Conservation (phyloP, 1,140 invertebrate species). For the Notospermus geniculatus region DNA sequence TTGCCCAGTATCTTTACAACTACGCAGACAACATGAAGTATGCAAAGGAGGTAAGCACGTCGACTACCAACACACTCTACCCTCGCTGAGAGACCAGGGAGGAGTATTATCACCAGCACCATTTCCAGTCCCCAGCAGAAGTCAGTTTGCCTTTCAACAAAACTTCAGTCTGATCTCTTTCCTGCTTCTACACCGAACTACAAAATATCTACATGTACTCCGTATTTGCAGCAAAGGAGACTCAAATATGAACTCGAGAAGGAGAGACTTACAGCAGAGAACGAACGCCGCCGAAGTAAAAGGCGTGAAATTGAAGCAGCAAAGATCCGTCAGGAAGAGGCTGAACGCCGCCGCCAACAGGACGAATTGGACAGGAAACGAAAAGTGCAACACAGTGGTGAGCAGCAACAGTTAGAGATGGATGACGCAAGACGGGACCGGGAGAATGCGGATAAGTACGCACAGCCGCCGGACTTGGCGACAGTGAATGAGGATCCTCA, state of each 20-base stretch:
- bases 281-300: neutral
- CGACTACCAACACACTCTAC: neutral
- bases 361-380: neutral
- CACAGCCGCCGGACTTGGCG: conserved; percentile 11
- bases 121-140: too few species aligned
- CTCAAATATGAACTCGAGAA: neutral
- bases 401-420: conserved; percentile 8
- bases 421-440: conserved; percentile 10
- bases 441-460: conserved; percentile 1
- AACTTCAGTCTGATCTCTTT: too few species aligned
- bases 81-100: too few species aligned
- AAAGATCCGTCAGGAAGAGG: neutral
- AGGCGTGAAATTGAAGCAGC: neutral
- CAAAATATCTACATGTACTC: too few species aligned
- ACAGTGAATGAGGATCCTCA: conserved; percentile 8
- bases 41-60: neutral
- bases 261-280: neutral
- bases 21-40: conserved; percentile 7
- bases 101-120: too few species aligned
- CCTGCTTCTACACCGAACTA: too few species aligned
- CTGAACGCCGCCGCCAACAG: neutral
- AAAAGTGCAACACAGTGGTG: neutral
- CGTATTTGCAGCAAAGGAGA: neutral
- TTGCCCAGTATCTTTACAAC: conserved; percentile 16
- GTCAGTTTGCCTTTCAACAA: too few species aligned